These are phyloP conservation scores for Laticauda colubrina DNA, from an alignment of 2,113 vertebrate species.

Conservation along the genomic window DNA sequence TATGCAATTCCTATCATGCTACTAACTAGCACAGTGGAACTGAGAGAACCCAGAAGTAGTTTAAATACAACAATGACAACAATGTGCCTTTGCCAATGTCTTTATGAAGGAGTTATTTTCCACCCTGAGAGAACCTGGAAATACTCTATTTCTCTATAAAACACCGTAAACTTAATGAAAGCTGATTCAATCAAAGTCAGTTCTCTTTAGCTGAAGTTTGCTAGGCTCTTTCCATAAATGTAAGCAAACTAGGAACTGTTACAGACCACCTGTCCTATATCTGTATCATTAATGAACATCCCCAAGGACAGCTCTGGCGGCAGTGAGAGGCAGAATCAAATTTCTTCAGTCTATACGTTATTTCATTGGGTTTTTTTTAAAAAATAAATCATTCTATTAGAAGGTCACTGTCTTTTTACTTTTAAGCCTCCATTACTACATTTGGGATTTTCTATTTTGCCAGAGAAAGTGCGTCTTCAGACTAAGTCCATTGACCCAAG, in stretches of 20 bases:
- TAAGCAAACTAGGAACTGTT: not conserved
- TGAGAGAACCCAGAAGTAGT: not conserved
- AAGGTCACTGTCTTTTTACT: not conserved
- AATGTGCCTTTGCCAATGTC: not conserved
- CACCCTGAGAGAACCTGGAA: not conserved
- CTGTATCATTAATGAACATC: not conserved
- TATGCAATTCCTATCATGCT: not conserved
- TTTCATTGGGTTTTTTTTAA: not conserved
- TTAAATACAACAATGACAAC: too few relatives aligned
- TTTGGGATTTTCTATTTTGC: conserved; percentile 25
- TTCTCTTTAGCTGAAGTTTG: not conserved
- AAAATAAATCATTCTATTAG: not conserved
- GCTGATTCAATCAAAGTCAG: not conserved
- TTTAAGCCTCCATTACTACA: conserved; percentile 16
- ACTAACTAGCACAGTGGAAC: not conserved
- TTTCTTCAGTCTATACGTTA: not conserved
- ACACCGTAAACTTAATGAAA: not conserved
- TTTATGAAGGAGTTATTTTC: not conserved
- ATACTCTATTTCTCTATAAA: not conserved
- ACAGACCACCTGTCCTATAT: not conserved
- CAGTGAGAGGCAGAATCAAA: not conserved
- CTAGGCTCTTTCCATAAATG: not conserved
- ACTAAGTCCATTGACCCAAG: conserved; percentile 5
- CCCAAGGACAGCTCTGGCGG: not conserved
- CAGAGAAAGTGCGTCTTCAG: conserved; percentile 27